Conservation (phyloP, 2,797 vertebrate species). For the Ctenopoma multispine region DNA sequence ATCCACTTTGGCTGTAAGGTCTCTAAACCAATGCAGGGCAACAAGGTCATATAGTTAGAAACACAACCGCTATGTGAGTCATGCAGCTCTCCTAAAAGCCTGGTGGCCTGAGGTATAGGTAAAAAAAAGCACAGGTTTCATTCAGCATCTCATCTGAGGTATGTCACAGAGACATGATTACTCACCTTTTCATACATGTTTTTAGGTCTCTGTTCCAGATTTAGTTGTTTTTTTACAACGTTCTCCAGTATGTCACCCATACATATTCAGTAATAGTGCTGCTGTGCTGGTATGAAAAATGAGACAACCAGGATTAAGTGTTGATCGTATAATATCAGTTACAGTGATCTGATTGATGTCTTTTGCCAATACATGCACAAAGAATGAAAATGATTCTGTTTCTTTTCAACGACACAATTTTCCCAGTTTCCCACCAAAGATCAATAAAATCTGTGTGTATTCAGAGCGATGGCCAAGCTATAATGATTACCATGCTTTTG, state of each 20-base stretch:
- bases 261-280: conserved; percentile 5
- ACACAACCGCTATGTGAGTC: conserved; percentile 54
- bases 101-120: conserved; percentile 38
- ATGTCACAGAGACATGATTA: conserved; percentile 8
- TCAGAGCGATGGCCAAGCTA: conserved; percentile 54
- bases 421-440: conserved; percentile 46
- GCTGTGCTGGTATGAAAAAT: conserved; percentile 7
- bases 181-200: conserved; percentile 1
- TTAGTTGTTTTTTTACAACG: not conserved
- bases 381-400: conserved; percentile 7
- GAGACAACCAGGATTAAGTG: conserved; percentile 13
- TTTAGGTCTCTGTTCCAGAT: conserved; percentile 10
- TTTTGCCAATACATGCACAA: conserved; percentile 19
- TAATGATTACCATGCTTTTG: conserved; percentile 70
- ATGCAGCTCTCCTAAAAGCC: conserved; percentile 47
- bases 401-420: conserved; percentile 17
- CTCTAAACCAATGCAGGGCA: conserved; percentile 62
- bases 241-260: not conserved
- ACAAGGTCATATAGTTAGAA: conserved; percentile 64
- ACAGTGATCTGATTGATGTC: conserved; percentile 7
- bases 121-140: conserved; percentile 28
- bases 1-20: conserved; percentile 62
- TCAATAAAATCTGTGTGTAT: conserved; percentile 59
- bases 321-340: conserved; percentile 30
- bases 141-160: conserved; percentile 12